Percentiles rank a stretch among this genome's conserved stretches.
These are phyloP conservation scores for Helicoverpa armigera DNA, from an alignment of 1,140 invertebrate genomes.

Conservation along the genomic window DNA sequence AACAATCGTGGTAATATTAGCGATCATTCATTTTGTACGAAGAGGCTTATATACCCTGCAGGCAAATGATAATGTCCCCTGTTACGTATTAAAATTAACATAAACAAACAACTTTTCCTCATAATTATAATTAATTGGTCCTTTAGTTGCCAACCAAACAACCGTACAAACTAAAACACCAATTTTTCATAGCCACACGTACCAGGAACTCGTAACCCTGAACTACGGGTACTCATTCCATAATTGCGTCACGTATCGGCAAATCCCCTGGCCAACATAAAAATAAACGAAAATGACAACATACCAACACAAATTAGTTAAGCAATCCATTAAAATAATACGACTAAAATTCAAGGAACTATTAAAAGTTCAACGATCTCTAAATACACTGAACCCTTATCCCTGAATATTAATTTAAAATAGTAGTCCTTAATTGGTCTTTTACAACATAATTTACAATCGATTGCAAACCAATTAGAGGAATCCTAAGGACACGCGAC, in stretches of 20 bases:
- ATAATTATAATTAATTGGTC: too few species aligned
- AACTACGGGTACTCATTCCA: not conserved
- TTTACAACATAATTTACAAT: not conserved
- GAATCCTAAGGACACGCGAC: slow-evolving; percentile 30
- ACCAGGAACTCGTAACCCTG: not conserved
- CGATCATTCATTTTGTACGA: too few species aligned
- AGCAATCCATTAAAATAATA: slow-evolving; percentile 1
- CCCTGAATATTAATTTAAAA: not conserved
- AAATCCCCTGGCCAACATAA: not conserved
- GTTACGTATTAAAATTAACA: too few species aligned
- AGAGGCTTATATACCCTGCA: too few species aligned
- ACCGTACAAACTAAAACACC: too few species aligned
- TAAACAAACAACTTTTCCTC: too few species aligned
- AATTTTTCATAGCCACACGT: too few species aligned
- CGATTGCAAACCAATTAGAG: not conserved
- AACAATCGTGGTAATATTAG: too few species aligned
- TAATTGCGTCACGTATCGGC: not conserved
- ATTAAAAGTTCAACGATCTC: slow-evolving; percentile 3
- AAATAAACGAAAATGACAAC: not conserved
- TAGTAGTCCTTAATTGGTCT: slow-evolving; percentile 25
- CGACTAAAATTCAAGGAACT: not conserved
- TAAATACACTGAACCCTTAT: too few species aligned
- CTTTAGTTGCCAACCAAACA: too few species aligned
- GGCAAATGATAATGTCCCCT: too few species aligned
- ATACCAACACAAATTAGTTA: not conserved